These are phyloP conservation scores for Calyptomena viridis DNA, from an alignment of 2,113 vertebrate species.

Conservation along the genomic window DNA sequence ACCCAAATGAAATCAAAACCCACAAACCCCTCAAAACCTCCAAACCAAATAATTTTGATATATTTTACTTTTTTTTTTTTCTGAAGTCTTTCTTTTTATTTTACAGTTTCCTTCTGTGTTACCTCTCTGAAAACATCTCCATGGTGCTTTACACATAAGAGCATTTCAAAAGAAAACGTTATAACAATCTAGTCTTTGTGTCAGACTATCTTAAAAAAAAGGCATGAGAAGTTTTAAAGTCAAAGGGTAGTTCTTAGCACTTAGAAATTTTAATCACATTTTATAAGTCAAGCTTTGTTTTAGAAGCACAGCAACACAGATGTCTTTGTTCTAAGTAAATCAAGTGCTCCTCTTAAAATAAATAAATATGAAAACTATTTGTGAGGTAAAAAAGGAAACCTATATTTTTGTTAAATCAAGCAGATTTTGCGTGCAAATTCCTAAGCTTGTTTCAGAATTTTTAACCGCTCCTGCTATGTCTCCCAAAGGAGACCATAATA, in stretches of 20 bases:
- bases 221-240: neutral
- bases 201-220: neutral
- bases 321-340: neutral
- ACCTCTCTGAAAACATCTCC: neutral
- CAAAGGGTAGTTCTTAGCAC: neutral
- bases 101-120: neutral
- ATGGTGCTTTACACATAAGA: neutral
- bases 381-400: neutral
- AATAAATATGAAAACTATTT: neutral
- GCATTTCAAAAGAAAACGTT: neutral
- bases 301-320: neutral
- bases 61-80: neutral
- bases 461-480: neutral
- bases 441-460: neutral
- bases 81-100: neutral
- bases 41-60: neutral
- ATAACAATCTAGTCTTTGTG: neutral
- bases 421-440: neutral
- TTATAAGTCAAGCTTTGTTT: constrained; percentile 2
- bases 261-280: neutral
- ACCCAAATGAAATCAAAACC: neutral
- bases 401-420: neutral
- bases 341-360: neutral
- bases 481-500: neutral
- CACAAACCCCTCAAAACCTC: neutral